Evolutionary conservation across 2,888 invertebrate genomes (phyloP).

Genomic region (Apamea monoglypha): DNA sequence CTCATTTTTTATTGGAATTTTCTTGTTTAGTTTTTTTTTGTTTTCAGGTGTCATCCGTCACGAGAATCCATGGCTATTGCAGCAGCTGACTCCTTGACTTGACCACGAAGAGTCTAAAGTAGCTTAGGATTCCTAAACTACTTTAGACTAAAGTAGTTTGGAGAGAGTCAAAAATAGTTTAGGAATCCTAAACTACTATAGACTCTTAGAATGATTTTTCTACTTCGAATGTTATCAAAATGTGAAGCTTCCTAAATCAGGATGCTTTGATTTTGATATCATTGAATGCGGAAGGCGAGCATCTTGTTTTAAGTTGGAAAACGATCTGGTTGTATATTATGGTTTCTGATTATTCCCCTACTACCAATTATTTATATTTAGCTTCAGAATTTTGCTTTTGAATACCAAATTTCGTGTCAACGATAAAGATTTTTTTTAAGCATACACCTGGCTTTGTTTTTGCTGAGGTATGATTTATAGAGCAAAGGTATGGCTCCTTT

Average conservation of each 20-base stretch:
- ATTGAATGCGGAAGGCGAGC: not conserved
- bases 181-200: too few species aligned
- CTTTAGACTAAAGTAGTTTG: too few species aligned
- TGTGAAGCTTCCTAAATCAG: too few species aligned
- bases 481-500: not conserved
- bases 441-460: not conserved
- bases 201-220: too few species aligned
- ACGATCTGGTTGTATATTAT: not conserved
- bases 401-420: too few species aligned
- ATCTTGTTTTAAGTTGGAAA: not conserved
- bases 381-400: too few species aligned
- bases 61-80: not conserved
- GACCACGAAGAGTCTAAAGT: not conserved
- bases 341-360: not conserved
- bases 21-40: not conserved
- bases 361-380: not conserved
- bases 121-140: too few species aligned
- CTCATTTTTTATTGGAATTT: not conserved
- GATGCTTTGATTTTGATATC: not conserved
- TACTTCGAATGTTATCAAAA: too few species aligned
- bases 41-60: not conserved
- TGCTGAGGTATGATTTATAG: not conserved
- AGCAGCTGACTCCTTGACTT: not conserved
- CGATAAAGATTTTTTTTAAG: not conserved
- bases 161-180: too few species aligned